Conservation (phyloP, 2,797 vertebrate genomes). For the Poeciliopsis turneri region DNA sequence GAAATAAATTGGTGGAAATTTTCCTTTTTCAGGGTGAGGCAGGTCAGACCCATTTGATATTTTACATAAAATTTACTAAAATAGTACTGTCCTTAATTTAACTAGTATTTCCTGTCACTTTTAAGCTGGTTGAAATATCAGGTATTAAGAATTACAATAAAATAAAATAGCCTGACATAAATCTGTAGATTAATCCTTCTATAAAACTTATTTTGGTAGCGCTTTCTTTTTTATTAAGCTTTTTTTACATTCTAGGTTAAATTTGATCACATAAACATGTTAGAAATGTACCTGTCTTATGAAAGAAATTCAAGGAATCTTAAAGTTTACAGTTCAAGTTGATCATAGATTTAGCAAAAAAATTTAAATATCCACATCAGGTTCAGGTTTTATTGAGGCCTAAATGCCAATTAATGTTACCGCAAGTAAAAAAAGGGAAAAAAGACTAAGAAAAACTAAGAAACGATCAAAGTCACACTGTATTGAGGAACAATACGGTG, state of each 20-base stretch:
- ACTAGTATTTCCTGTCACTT: background rate
- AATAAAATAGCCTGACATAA: background rate
- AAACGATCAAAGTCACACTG: too few relatives aligned
- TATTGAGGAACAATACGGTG: too few relatives aligned
- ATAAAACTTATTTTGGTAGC: background rate
- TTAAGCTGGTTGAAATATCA: background rate
- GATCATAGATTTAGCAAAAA: background rate
- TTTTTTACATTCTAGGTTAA: background rate
- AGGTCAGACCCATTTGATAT: background rate
- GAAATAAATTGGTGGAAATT: background rate
- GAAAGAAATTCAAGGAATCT: background rate
- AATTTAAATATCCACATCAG: background rate
- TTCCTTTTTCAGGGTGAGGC: background rate
- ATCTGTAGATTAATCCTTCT: background rate
- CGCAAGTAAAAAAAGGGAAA: too few relatives aligned
- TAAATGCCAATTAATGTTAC: too few relatives aligned
- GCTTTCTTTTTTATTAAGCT: background rate
- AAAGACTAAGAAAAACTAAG: too few relatives aligned
- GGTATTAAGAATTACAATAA: background rate
- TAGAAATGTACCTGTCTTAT: background rate
- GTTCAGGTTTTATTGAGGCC: too few relatives aligned
- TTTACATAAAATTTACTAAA: background rate
- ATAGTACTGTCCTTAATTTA: background rate
- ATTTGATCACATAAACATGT: background rate
- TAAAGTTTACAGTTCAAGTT: background rate